A percentile compares a stretch with the other conserved stretches of the same genome.
These are phyloP conservation scores for Adineta ricciae DNA, from an alignment of 2,888 invertebrate genomes.

Conservation along the genomic window DNA sequence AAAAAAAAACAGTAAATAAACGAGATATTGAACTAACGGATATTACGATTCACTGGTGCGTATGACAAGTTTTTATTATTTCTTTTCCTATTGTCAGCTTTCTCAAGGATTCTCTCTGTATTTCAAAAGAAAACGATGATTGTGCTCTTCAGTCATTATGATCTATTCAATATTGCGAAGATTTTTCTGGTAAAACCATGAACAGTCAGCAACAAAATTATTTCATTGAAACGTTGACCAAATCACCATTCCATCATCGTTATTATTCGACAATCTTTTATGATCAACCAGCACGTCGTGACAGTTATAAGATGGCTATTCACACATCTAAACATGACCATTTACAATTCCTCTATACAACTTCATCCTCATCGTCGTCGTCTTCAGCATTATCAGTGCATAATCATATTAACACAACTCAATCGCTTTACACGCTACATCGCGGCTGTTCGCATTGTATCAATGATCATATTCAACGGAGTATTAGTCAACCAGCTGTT, in stretches of 20 bases:
- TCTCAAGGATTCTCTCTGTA: not conserved
- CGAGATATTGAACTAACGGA: not conserved
- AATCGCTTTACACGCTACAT: not conserved
- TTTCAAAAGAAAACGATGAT: not conserved
- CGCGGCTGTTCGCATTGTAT: too few relatives aligned
- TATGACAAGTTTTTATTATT: not conserved
- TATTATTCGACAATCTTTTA: not conserved
- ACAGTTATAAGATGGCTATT: conserved; percentile 4
- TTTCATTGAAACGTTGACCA: not conserved
- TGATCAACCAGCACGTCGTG: not conserved
- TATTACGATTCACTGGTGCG: not conserved
- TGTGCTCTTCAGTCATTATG: not conserved
- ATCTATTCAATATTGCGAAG: not conserved
- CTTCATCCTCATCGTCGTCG: not conserved
- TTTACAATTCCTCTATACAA: not conserved
- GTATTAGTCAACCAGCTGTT: not conserved
- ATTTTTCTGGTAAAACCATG: not conserved
- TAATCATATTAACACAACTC: not conserved
- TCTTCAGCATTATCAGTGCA: not conserved
- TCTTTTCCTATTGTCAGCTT: not conserved
- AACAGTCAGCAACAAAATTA: not conserved
- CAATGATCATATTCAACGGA: not conserved
- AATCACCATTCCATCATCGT: not conserved
- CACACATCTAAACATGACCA: not conserved
- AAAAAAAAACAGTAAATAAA: not conserved